Evolutionary conservation across 2,113 vertebrate species (phyloP), one percentile per base, ranked within the genome.

Genomic region (Semnornis frantzii): DNA sequence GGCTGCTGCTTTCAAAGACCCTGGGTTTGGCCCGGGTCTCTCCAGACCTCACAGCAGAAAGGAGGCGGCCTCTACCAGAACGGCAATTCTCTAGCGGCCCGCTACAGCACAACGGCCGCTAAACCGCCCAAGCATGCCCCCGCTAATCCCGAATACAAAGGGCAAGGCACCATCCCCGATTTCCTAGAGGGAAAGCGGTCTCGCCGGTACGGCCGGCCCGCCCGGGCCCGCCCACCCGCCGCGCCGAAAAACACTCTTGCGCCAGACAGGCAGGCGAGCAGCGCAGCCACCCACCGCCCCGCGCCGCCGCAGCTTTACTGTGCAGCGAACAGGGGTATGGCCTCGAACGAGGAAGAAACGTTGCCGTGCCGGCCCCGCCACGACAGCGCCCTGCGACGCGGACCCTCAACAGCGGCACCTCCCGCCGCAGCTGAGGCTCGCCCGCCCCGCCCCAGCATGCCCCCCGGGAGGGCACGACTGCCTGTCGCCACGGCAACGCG

Each of bases 401-500:
- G 42, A 28, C 25, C 60, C 87, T 90, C 80, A 37, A 11, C 80
- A 10, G 80, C 66, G 8, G 63, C 63, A 19, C 44, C 66, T 28
- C 73, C 66, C 80, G 39, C 44, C 60, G 54, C 42, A 44, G 34
- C 63, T 18, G 8, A 75, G 42, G 44, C 8, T 68, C 58, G 16
- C 6, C 83, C 54, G 30, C 34, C 55, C 60, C 21, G 31, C 6
- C 76, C 84, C 90, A 59, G 59, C 90, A 55, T 82, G 60, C 72
- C 60, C 78, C 66, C 66, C 73, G 73, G 73, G 28, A 14, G 8
- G 42, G 46, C 34, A 10, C 27, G 20, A 55, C 58, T 7, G n/a
- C 96, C 82, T 97, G 98, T 98, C 96, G 98, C 97, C 98, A 98
- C 98, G 98, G 98, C 98, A 99, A 99, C 98, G 97, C 97, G 98